These are phyloP conservation scores for Cyanoderma ruficeps DNA, from an alignment of 2,113 vertebrate genomes.

Conservation along the genomic window DNA sequence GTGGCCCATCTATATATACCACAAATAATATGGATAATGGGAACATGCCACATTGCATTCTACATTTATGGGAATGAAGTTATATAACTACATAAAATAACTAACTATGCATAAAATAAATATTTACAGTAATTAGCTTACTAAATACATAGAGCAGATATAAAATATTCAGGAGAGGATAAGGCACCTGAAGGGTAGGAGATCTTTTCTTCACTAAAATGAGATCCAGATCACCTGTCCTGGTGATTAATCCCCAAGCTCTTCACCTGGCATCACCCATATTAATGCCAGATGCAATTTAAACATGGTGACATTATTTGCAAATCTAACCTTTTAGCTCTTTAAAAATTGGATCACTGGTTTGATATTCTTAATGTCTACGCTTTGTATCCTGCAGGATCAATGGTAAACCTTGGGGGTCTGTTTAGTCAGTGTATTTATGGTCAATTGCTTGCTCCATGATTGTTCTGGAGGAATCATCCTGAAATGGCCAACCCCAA, in stretches of 20 bases:
- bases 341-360: slow-evolving; percentile 30
- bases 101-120: background rate
- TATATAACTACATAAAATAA: background rate
- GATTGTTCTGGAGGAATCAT: background rate
- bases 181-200: background rate
- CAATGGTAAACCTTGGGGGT: background rate
- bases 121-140: background rate
- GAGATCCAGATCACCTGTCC: background rate
- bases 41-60: background rate
- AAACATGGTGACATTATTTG: slow-evolving; percentile 8
- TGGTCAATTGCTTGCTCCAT: background rate
- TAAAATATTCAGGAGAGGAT: background rate
- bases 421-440: background rate
- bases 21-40: background rate
- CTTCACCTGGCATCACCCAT: slow-evolving; percentile 22
- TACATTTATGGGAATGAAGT: background rate
- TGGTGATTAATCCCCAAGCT: slow-evolving; percentile 37
- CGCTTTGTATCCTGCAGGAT: background rate
- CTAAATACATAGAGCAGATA: background rate
- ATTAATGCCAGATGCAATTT: slow-evolving; percentile 27
- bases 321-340: slow-evolving; percentile 43
- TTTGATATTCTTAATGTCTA: background rate
- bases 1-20: no score
- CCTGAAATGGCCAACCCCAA: background rate
- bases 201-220: background rate